phyloP scores from a whole-genome alignment of 23 tunicate genomes.

The Ciona savignyi region DNA sequence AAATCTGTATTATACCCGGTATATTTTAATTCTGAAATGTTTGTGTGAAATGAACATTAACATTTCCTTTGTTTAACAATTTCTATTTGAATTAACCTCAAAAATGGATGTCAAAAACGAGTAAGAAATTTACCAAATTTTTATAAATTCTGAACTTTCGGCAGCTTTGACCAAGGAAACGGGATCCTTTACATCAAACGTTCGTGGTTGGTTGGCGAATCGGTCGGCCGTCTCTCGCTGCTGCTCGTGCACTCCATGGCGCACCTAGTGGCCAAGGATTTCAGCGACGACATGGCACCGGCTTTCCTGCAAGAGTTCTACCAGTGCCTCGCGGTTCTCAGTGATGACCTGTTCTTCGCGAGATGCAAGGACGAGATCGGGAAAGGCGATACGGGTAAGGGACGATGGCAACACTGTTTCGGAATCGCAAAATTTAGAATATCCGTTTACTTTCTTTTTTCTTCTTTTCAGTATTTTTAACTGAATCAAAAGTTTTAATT shows the following conservation, averaged over 20 bases:
- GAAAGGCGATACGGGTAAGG: slow-evolving; percentile 1
- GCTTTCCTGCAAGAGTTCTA: slow-evolving; percentile 68
- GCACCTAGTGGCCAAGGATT: slow-evolving; percentile 47
- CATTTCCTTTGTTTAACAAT: too few relatives aligned
- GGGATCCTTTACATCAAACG: slow-evolving; percentile 79
- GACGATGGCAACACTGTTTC: background rate
- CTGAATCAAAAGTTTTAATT: too few relatives aligned
- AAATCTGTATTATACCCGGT: too few relatives aligned
- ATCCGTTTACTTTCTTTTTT: too few relatives aligned
- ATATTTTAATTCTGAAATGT: too few relatives aligned
- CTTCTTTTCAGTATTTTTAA: too few relatives aligned
- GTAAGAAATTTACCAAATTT: too few relatives aligned
- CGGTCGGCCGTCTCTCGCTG: slow-evolving; percentile 73
- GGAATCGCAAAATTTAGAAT: too few relatives aligned
- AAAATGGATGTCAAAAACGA: too few relatives aligned
- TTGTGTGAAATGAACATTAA: too few relatives aligned
- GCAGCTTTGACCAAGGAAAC: slow-evolving; percentile 85
- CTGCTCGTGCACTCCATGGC: slow-evolving; percentile 80
- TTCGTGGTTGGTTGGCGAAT: slow-evolving; percentile 52
- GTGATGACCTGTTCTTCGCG: slow-evolving; percentile 93
- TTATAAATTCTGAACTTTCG: too few relatives aligned
- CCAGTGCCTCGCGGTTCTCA: slow-evolving; percentile 77
- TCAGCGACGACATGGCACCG: slow-evolving; percentile 36
- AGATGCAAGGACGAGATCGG: slow-evolving; percentile 37
- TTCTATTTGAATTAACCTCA: too few relatives aligned